Percentiles rank a stretch among this genome's conserved stretches.
phyloP scores from a whole-genome alignment of 1,140 invertebrate genomes.

The Drusus annulatus region DNA sequence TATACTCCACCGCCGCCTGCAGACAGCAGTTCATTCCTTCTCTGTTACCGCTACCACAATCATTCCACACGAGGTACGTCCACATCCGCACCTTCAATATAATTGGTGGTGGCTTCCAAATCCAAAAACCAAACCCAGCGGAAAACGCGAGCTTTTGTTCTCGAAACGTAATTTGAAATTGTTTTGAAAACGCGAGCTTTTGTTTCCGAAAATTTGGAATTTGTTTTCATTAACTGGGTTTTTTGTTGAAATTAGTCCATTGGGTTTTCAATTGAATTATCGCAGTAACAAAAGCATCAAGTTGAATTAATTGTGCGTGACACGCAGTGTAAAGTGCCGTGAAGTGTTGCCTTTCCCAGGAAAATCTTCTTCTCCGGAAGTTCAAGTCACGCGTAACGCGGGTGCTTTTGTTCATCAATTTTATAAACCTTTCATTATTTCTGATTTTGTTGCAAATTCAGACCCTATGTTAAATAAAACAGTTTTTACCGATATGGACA shows the following conservation, averaged over 20 bases:
- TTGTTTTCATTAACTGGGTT: background rate
- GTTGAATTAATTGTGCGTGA: too few relatives aligned
- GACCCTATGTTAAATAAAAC: too few relatives aligned
- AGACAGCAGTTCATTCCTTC: constrained; percentile 42
- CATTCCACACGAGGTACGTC: constrained; percentile 48
- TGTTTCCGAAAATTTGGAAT: background rate
- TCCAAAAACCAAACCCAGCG: background rate
- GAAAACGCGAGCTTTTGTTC: constrained; percentile 35
- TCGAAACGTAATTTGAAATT: background rate
- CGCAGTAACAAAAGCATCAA: too few relatives aligned
- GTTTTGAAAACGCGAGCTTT: background rate
- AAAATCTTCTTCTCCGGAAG: background rate
- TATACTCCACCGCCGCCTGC: constrained; percentile 36
- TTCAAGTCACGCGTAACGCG: background rate
- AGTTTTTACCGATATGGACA: background rate
- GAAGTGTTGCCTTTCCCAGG: constrained; percentile 15
- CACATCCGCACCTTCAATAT: background rate
- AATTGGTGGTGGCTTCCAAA: constrained; percentile 22
- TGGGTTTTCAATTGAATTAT: background rate
- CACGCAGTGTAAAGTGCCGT: constrained; percentile 45
- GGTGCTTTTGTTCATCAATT: background rate
- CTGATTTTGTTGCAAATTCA: too few relatives aligned
- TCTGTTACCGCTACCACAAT: constrained; percentile 41
- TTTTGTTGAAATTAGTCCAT: constrained; percentile 28
- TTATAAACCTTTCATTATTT: background rate